phyloP scores from a whole-genome alignment of 1,140 invertebrate species.

The Trypoxylus dichotomus region DNA sequence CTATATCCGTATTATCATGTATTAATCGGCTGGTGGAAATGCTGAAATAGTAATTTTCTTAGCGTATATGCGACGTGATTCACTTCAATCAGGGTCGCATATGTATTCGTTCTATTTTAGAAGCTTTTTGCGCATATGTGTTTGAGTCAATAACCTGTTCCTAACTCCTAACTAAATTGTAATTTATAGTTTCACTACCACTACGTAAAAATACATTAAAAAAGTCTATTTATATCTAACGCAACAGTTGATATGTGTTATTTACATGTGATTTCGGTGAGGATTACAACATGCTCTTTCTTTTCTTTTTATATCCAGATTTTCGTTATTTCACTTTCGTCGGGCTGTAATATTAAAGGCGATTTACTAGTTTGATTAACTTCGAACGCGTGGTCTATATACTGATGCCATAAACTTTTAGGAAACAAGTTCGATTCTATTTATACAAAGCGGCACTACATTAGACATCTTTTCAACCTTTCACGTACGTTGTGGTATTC shows the following conservation, averaged over 20 bases:
- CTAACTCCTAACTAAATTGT: conserved; percentile 26
- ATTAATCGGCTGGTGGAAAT: conserved; percentile 23
- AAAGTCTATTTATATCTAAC: conserved; percentile 29
- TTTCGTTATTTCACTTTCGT: conserved; percentile 9
- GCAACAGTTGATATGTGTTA: conserved; percentile 26
- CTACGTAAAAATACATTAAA: conserved; percentile 29
- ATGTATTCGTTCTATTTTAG: conserved; percentile 27
- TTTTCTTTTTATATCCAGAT: background rate
- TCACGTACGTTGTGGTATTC: too few species aligned
- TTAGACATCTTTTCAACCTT: too few species aligned
- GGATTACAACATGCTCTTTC: conserved; percentile 8
- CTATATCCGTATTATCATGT: conserved; percentile 17
- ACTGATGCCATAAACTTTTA: background rate
- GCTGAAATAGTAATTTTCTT: conserved; percentile 28
- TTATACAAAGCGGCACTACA: too few species aligned
- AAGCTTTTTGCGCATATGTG: conserved; percentile 29
- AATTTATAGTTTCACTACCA: conserved; percentile 28
- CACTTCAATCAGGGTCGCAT: conserved; percentile 27
- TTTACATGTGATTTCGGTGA: conserved; percentile 22
- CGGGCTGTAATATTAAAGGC: background rate
- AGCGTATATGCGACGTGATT: conserved; percentile 24
- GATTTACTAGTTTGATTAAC: background rate
- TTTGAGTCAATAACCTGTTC: conserved; percentile 28
- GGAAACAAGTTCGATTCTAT: background rate
- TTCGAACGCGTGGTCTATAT: background rate